These are phyloP conservation scores for Netelia inedita DNA, from an alignment of 2,888 invertebrate genomes.

Conservation along the genomic window DNA sequence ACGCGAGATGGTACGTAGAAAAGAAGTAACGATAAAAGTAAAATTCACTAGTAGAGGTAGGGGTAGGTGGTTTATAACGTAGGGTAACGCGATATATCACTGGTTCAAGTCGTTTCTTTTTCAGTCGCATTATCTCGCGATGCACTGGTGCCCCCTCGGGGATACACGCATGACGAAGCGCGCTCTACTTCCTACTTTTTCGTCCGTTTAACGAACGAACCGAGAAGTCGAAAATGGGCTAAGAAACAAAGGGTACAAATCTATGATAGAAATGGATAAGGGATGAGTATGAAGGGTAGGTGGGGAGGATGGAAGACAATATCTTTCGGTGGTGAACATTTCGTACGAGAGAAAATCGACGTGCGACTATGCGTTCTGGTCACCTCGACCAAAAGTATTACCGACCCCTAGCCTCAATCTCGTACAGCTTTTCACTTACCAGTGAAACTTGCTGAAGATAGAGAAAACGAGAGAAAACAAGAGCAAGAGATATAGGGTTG, in stretches of 20 bases:
- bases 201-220: neutral
- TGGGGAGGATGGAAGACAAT: neutral
- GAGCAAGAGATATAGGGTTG: neutral
- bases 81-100: neutral
- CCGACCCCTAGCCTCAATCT: neutral
- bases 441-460: neutral
- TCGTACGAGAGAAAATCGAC: neutral
- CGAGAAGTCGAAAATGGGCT: slow-evolving; percentile 6
- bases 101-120: neutral
- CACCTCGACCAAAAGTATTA: slow-evolving; percentile 1
- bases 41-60: neutral
- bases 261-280: neutral
- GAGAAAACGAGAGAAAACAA: neutral
- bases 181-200: neutral
- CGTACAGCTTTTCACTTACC: slow-evolving; percentile 8
- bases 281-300: neutral
- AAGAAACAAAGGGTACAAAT: slow-evolving; percentile 16
- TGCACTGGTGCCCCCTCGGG: neutral
- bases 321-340: neutral
- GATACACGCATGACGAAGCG: neutral
- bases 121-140: neutral
- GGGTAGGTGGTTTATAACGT: neutral
- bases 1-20: neutral
- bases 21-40: neutral
- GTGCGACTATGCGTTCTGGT: neutral